Base-by-base conservation (phyloP, 2,797 vertebrate genomes). In the Acanthurus lineatus region DNA sequence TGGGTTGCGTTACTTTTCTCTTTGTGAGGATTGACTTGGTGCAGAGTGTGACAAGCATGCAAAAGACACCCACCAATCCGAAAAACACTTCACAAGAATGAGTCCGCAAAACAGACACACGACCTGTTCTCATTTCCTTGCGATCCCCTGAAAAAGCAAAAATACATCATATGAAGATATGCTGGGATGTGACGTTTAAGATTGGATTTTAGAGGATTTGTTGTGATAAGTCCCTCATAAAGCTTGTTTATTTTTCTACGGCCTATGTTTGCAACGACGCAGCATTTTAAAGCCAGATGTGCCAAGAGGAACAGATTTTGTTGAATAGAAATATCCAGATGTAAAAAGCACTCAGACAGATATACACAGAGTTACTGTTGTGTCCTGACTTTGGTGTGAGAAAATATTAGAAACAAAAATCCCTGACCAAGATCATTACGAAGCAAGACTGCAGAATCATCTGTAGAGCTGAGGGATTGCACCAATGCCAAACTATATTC, bases 121-220 rank as follows among this genome's bases (percentile, higher is more conserved):
- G 25, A 57, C 35, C 9, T 25, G 3, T 62, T 3, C 16, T 14
- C 14, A 12, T 56, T 82, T 71, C 51, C 53, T 66, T 54, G 11
- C 28, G 6, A 63, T 74, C 45, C 28, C 62, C 20, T 51, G 53
- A 22, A 84, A 80, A 86, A 73, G 35, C 85, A 70, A 87, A 49
- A 82, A 78, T 15, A 47, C 79, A 66, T 80, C 69, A 44, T 61
- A 73, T 62, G 78, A 86, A 86, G 77, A 78, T 76, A 66, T 79
- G 74, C 64, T 35, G 67, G 22, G n/a, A 83, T 71, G 61, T 85
- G 81, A 84, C 12, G 56, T 84, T 63, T 70, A 32, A 79, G 76
- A 90, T 87, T 92, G 85, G 92, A 92, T 90, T 92, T 76, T 62
- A 74, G 73, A 75, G 89, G 91, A 94, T 94, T 94, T 92, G 82